Evolutionary conservation across 2,113 vertebrate genomes (phyloP).

Genomic region (Pangasianodon gigas): DNA sequence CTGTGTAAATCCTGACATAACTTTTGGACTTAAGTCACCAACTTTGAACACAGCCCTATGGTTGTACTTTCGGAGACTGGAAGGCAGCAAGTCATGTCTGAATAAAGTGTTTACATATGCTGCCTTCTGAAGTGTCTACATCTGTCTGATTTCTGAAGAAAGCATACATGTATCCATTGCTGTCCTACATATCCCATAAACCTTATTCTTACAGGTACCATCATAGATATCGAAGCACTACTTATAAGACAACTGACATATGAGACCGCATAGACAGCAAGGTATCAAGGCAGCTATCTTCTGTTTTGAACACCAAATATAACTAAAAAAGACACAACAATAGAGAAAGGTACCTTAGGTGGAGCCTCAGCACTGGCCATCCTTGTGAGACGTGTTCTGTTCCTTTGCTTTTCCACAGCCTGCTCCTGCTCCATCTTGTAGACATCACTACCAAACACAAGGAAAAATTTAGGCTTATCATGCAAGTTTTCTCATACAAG

Average conservation of each 20-base stretch:
- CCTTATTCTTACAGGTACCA: not conserved
- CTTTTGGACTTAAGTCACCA: not conserved
- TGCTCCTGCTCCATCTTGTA: slow-evolving; percentile 81
- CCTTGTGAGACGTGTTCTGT: slow-evolving; percentile 65
- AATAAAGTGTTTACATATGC: not conserved
- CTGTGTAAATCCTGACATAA: not conserved
- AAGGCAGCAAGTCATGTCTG: not conserved
- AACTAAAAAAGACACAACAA: not conserved
- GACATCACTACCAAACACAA: slow-evolving; percentile 76
- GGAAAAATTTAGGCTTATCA: slow-evolving; percentile 9
- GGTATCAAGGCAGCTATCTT: not conserved
- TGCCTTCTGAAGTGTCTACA: not conserved
- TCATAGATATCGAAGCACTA: not conserved
- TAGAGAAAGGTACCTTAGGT: slow-evolving; percentile 79
- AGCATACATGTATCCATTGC: not conserved
- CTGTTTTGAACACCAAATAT: not conserved
- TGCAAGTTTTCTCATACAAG: not conserved
- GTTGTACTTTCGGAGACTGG: not conserved
- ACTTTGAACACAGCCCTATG: not conserved
- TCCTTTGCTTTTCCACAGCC: slow-evolving; percentile 69
- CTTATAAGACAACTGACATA: not conserved
- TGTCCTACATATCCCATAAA: not conserved
- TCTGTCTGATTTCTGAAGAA: not conserved
- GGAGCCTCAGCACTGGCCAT: slow-evolving; percentile 77
- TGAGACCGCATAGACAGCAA: not conserved